These are phyloP conservation scores for Potorous gilbertii DNA, from an alignment of 2,797 vertebrate genomes.

Conservation along the genomic window DNA sequence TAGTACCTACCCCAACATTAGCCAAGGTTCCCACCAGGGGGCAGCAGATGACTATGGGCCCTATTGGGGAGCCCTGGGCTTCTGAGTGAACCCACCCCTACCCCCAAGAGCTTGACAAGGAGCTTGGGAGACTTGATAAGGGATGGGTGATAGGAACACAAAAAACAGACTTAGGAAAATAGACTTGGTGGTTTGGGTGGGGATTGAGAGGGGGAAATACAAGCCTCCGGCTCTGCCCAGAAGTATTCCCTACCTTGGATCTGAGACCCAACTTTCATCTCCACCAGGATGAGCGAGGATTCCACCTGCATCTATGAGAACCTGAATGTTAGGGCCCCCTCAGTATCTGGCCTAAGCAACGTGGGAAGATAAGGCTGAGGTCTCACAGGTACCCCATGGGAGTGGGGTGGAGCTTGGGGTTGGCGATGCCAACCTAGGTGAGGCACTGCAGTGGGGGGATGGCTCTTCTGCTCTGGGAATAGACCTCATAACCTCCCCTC, in stretches of 20 bases:
- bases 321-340: slow-evolving; percentile 91
- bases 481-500: not conserved
- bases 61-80: not conserved
- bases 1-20: not conserved
- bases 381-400: not conserved
- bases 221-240: not conserved
- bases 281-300: slow-evolving; percentile 88
- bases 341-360: slow-evolving; percentile 87
- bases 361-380: slow-evolving; percentile 19
- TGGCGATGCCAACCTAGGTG: not conserved
- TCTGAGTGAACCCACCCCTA: not conserved
- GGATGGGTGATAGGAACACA: not conserved
- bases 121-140: not conserved
- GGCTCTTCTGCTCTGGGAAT: not conserved
- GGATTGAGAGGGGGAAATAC: not conserved
- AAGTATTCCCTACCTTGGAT: not conserved
- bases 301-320: slow-evolving; percentile 93
- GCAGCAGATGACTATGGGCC: not conserved
- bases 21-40: not conserved
- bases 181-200: not conserved
- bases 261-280: not conserved
- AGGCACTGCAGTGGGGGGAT: not conserved
- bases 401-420: not conserved
- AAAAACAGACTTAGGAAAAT: not conserved
- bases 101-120: not conserved